phyloP scores from a whole-genome alignment of 2,888 invertebrate genomes.

The Atherix ibis region DNA sequence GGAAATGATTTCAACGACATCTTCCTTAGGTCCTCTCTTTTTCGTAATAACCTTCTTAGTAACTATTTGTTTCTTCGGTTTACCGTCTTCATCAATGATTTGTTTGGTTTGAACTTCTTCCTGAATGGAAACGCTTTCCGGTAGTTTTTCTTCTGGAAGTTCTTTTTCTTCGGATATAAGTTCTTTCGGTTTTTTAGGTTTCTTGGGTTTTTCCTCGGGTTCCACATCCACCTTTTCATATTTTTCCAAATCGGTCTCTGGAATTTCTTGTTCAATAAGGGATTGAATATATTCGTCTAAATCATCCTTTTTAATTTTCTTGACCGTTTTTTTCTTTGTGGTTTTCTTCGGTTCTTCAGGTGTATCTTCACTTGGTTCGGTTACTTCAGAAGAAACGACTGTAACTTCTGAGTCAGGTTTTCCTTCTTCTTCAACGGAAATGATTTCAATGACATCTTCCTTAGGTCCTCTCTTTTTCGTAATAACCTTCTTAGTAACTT shows the following conservation, averaged over 20 bases:
- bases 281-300: constrained; percentile 10
- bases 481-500: constrained; percentile 26
- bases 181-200: constrained; percentile 5
- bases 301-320: constrained; percentile 15
- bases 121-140: no score
- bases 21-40: constrained; percentile 30
- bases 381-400: constrained; percentile 21
- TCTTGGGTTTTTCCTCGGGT: constrained; percentile 5
- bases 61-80: constrained; percentile 22
- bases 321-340: constrained; percentile 18
- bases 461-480: constrained; percentile 29
- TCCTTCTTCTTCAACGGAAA: constrained; percentile 27
- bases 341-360: constrained; percentile 10
- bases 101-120: constrained; percentile 26
- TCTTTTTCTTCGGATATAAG: constrained; percentile 13
- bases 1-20: constrained; percentile 31
- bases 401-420: constrained; percentile 27
- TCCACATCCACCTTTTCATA: constrained; percentile 10
- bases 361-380: constrained; percentile 13
- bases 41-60: constrained; percentile 29
- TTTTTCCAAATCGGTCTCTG: constrained; percentile 11
- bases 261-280: constrained; percentile 14
- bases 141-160: background rate
- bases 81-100: constrained; percentile 18
- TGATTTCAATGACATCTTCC: constrained; percentile 31